Base-by-base conservation (phyloP, 2,797 vertebrate species). In the Falco columbarius region DNA sequence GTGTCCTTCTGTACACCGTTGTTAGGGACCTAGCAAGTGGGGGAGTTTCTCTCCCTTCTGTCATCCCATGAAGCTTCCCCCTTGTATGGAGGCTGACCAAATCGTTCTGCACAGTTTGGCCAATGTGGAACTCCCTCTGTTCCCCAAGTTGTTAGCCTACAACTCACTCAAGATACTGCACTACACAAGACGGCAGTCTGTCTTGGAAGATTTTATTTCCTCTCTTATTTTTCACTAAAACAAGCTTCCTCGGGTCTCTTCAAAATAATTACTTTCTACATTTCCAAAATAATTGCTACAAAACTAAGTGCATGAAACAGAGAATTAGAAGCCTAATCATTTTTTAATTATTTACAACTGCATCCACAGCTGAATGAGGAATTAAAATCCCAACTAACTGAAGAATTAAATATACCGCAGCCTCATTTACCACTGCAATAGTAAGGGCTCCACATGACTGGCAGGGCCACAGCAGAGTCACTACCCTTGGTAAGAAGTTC, bases 131-230 rank as follows among this genome's bases (percentile, higher is more conserved):
- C 19, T 67, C 52, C 44, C 21, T 44, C 55, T 3, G 13, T 26
- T 63, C 9, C 56, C 42, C 47, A n/a, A 24, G 29, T 7, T 24
- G 17, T 18, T 34, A 70, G 46, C 19, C 29, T 84, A 58, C 42
- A 81, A 12, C 16, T 72, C 59, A 23, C 36, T 59, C n/a, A 54
- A n/a, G 23, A 26, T 26, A 49, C 67, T 61, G 30, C 10, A 15
- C 22, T 32, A 70, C 34, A 30, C 0, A 0, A 76, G 27, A 58
- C 24, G 46, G 19, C 59, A 87, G 19, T 30, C 36, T 66, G 2
- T 15, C 40, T 23, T 61, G 38, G 17, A 51, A 61, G 20, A 66
- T 2, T 34, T 6, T 4, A 59, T 20, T 63, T 77, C 42, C 46
- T 82, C 46, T 82, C 55, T 52, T 75, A 30, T 34, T 44, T 83